Conservation (phyloP, 2,113 vertebrate species). For the Maccullochella peelii region DNA sequence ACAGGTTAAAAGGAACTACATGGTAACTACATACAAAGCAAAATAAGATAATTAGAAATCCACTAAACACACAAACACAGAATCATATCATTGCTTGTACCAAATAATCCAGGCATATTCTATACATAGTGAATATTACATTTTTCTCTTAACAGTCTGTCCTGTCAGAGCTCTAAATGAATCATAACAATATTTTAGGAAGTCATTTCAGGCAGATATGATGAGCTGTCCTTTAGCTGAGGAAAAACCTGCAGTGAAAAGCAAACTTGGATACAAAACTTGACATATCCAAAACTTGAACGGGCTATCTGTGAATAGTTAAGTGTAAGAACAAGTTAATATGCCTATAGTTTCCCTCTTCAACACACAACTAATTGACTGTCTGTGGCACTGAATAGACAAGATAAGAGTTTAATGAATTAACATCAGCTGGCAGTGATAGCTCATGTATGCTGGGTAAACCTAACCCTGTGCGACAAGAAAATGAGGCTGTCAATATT, state of each 20-base stretch:
- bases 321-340: constrained; percentile 13
- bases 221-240: constrained; percentile 6
- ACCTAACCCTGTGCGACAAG: constrained; percentile 11
- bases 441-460: not conserved
- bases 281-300: not conserved
- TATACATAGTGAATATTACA: not conserved
- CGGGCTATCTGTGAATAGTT: not conserved
- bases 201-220: constrained; percentile 5
- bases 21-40: not conserved
- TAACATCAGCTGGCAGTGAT: constrained; percentile 27
- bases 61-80: not conserved
- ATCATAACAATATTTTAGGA: constrained; percentile 13
- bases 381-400: constrained; percentile 24
- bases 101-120: no score
- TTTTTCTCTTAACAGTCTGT: not conserved
- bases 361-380: constrained; percentile 41
- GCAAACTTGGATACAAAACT: not conserved
- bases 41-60: not conserved
- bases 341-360: constrained; percentile 15
- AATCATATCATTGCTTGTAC: not conserved
- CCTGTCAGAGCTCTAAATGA: not conserved
- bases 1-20: not conserved
- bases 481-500: constrained; percentile 46
- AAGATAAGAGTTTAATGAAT: constrained; percentile 37
- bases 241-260: constrained; percentile 7